A percentile compares a stretch with the other conserved stretches of the same genome.
Evolutionary conservation across 2,113 vertebrate genomes (phyloP).

Genomic region (Dromiciops gliroides): DNA sequence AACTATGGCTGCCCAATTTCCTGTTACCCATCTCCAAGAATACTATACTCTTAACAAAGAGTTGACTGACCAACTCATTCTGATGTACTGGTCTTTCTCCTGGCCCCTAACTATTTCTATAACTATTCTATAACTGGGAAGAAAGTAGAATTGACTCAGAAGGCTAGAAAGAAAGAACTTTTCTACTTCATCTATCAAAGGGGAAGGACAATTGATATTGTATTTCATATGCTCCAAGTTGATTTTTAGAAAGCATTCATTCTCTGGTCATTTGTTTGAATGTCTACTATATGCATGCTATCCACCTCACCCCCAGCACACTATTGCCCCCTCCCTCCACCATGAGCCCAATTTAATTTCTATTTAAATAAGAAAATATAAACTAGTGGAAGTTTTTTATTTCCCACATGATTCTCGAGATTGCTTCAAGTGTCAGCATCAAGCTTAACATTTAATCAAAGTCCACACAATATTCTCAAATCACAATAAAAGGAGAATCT

Average conservation of each 20-base stretch:
- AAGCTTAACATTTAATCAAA: slow-evolving; percentile 25
- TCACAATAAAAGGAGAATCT: not conserved
- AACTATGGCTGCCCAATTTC: not conserved
- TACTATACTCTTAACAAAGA: not conserved
- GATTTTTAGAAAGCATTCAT: slow-evolving; percentile 21
- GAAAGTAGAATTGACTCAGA: not conserved
- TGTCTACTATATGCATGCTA: not conserved
- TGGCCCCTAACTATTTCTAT: not conserved
- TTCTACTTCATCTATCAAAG: slow-evolving; percentile 4
- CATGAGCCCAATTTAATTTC: not conserved
- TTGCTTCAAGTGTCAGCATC: slow-evolving; percentile 36
- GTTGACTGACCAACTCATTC: not conserved
- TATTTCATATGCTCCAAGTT: slow-evolving; percentile 9
- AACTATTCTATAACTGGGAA: not conserved
- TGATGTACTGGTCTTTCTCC: not conserved
- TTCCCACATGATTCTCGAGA: not conserved
- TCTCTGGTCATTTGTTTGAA: slow-evolving; percentile 18
- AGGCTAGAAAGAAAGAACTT: slow-evolving; percentile 28
- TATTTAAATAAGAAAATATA: slow-evolving; percentile 32
- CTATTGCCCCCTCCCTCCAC: no score
- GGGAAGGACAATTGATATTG: slow-evolving; percentile 13
- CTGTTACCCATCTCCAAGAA: not conserved
- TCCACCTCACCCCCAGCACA: not conserved
- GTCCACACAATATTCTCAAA: slow-evolving; percentile 2
- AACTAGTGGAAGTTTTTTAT: not conserved